phyloP scores from a whole-genome alignment of 1,140 invertebrate genomes.

The Antheraea pernyi region DNA sequence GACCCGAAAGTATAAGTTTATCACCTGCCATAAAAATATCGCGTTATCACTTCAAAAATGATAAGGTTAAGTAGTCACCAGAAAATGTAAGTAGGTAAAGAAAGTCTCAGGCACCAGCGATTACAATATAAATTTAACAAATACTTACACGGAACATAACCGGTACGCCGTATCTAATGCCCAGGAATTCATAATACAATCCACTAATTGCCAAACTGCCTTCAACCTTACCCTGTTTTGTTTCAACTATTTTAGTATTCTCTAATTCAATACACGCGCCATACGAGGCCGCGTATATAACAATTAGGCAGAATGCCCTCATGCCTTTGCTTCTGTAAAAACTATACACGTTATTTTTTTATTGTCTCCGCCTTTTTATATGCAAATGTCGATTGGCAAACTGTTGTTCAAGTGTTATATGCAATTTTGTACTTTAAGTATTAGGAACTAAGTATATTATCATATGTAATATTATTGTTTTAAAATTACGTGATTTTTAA shows the following conservation, averaged over 20 bases:
- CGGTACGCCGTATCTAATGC: constrained; percentile 58
- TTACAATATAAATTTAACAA: background rate
- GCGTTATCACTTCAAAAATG: too few relatives aligned
- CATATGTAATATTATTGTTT: background rate
- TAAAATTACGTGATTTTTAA: constrained; percentile 1
- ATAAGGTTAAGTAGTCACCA: too few relatives aligned
- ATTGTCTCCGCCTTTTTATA: background rate
- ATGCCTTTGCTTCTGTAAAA: background rate
- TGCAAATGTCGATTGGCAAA: background rate
- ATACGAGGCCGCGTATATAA: background rate
- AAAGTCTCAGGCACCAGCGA: too few relatives aligned
- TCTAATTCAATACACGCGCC: constrained; percentile 18
- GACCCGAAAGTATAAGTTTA: too few relatives aligned
- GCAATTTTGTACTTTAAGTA: background rate
- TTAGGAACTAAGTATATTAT: background rate
- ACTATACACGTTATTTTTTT: background rate
- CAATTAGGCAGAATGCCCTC: constrained; percentile 1
- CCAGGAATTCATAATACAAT: constrained; percentile 60
- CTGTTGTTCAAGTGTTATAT: background rate
- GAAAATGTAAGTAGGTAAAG: too few relatives aligned
- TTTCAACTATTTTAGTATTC: constrained; percentile 45
- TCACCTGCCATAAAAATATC: too few relatives aligned
- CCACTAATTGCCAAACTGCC: constrained; percentile 48
- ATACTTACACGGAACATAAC: constrained; percentile 58
- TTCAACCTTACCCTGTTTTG: constrained; percentile 58